A percentile compares a stretch with the other conserved stretches of the same genome.
These are phyloP conservation scores for Flexamia atlantica DNA, from an alignment of 2,888 invertebrate species.

Conservation along the genomic window DNA sequence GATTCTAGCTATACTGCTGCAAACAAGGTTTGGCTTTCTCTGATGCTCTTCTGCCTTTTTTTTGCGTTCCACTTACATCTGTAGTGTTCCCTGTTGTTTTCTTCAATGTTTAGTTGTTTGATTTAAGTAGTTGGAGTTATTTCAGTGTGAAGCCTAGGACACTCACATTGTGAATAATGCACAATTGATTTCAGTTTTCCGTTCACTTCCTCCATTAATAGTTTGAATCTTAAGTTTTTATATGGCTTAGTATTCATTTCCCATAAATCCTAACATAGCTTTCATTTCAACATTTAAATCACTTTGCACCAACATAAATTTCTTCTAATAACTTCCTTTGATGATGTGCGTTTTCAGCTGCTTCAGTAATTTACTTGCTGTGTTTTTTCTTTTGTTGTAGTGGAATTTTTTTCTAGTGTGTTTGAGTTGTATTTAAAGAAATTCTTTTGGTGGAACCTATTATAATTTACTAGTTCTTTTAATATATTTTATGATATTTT, in stretches of 20 bases:
- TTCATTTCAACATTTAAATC: neutral
- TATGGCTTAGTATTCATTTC: neutral
- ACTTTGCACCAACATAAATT: neutral
- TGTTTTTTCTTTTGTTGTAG: neutral
- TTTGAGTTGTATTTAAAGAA: neutral
- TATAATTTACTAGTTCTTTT: too few relatives aligned
- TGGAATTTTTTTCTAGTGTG: neutral
- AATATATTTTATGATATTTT: too few relatives aligned
- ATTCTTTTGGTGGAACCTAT: too few relatives aligned
- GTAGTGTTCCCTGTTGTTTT: slow-evolving; percentile 24
- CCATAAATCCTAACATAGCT: neutral
- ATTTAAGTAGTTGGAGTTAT: slow-evolving; percentile 20
- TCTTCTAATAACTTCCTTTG: neutral
- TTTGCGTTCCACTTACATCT: slow-evolving; percentile 31
- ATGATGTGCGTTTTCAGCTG: neutral
- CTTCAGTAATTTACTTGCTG: slow-evolving; percentile 31
- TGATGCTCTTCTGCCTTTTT: slow-evolving; percentile 35
- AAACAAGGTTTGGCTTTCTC: slow-evolving; percentile 42
- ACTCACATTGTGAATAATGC: slow-evolving; percentile 7
- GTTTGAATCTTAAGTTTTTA: neutral
- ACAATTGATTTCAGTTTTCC: slow-evolving; percentile 29
- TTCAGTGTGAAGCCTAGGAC: slow-evolving; percentile 37
- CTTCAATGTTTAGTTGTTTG: slow-evolving; percentile 16
- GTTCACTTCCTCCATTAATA: neutral
- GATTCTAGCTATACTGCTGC: slow-evolving; percentile 25